Percentiles rank a stretch among this genome's conserved stretches.
Conservation (phyloP, 2,113 vertebrate species). For the Protobothrops flavoviridis region DNA sequence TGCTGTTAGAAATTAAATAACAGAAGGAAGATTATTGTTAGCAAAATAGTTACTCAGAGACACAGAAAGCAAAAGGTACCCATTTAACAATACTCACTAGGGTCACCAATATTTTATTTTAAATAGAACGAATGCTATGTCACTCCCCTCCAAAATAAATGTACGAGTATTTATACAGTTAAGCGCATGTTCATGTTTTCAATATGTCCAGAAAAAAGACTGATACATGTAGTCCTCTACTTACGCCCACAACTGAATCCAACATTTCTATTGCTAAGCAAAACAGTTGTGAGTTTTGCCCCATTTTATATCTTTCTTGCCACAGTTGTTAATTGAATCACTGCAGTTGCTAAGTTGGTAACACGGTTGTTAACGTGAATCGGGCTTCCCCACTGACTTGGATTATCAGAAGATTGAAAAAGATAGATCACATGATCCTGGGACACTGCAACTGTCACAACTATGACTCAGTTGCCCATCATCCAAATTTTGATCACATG, state of each 20-base stretch:
- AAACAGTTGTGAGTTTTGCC: background rate
- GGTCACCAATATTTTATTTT: background rate
- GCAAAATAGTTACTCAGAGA: background rate
- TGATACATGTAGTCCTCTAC: background rate
- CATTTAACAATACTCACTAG: background rate
- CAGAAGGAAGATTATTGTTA: background rate
- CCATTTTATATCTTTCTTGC: background rate
- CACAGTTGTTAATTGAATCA: background rate
- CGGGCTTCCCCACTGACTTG: background rate
- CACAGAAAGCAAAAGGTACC: background rate
- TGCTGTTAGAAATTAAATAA: conserved; percentile 72
- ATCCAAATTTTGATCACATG: background rate
- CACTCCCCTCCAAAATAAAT: rapidly evolving
- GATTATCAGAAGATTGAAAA: background rate
- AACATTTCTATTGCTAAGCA: background rate
- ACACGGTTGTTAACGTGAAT: no score
- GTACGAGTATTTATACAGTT: background rate
- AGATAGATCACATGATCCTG: no score
- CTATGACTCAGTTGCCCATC: background rate
- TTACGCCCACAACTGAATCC: background rate
- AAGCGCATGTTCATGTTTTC: background rate
- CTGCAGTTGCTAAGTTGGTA: no score
- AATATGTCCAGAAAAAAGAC: background rate
- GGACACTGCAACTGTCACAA: background rate
- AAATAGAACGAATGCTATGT: background rate